Percentiles rank a stretch among this genome's conserved stretches.
Conservation (phyloP, 1,140 invertebrate genomes). For the Parapsyche elsis region DNA sequence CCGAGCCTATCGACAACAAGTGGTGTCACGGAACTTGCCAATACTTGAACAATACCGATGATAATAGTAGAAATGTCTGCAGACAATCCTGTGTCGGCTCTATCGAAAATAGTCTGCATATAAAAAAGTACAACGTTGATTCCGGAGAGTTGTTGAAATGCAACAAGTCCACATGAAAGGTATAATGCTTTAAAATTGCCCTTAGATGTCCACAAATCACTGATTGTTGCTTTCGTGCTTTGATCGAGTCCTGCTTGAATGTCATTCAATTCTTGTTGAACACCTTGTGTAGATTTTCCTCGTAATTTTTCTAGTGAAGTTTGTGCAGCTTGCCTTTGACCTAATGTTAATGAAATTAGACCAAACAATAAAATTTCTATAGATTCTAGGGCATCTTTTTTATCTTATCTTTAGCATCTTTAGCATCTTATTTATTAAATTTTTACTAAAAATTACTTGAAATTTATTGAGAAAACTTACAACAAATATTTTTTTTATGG, state of each 20-base stretch:
- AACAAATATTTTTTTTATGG: too few relatives aligned
- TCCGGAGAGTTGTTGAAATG: slow-evolving; percentile 83
- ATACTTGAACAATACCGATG: slow-evolving; percentile 78
- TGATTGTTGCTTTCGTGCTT: slow-evolving; percentile 56
- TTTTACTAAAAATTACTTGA: too few relatives aligned
- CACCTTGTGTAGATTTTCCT: slow-evolving; percentile 68
- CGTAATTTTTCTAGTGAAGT: slow-evolving; percentile 75
- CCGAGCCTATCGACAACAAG: slow-evolving; percentile 81
- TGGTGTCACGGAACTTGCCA: slow-evolving; percentile 76
- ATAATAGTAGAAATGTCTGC: slow-evolving; percentile 78
- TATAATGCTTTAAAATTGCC: slow-evolving; percentile 71
- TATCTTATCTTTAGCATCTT: too few relatives aligned
- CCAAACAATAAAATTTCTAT: too few relatives aligned
- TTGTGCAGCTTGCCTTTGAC: slow-evolving; percentile 71
- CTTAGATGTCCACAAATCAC: slow-evolving; percentile 62
- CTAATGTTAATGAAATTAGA: slow-evolving; percentile 56
- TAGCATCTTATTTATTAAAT: too few relatives aligned
- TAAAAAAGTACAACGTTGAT: slow-evolving; percentile 90
- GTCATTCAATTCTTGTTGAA: slow-evolving; percentile 72
- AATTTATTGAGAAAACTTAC: too few relatives aligned
- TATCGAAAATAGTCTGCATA: slow-evolving; percentile 77
- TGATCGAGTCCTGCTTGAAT: slow-evolving; percentile 61
- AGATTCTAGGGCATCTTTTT: too few relatives aligned
- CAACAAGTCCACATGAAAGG: slow-evolving; percentile 76
- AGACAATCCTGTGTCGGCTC: slow-evolving; percentile 71